Base-by-base conservation (phyloP, 23 tunicate species). In the Halocynthia roretzi region DNA sequence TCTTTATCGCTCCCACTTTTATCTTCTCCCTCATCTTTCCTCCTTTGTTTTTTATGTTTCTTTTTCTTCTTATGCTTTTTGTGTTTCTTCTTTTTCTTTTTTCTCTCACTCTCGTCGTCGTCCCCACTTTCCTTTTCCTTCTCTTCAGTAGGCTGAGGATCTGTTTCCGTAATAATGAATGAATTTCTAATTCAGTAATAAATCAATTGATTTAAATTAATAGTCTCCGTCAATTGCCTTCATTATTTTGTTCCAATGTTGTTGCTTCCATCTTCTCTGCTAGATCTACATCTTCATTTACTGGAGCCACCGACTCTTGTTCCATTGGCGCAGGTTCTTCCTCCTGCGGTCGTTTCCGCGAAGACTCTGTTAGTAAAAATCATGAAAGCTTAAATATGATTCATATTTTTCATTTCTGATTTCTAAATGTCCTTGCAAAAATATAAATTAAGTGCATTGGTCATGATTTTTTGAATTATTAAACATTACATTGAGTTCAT, bases 61-160 rank as follows among this genome's bases (percentile, higher is more conserved):
- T 85, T 90, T 80, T 90, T 85, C 81, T 90, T 90, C 77, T 90
- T 83, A 17, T 85, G 80, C 62, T 90, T 90, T 80, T 90, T 90
- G 51, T 90, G 85, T 67, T 90, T 90, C 81, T 90, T 90, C 76
- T 90, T 85, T 60, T 81, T 90, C 81, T 81, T 85, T 77, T 76
- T 87, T 31, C 44, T 31, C 44, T 31, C 44, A 31, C 44, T 31
- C 19, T 81, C 88, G 12, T 85, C 97, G 53, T 80, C 86, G 6
- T 75, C 68, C 14, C 71, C 84, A 56, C 80, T 81, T 5, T 84
- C 93, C 15, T 56, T 48, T n/a, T 67, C 71, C 70, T 65, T 65
- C 15, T 58, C 63, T 9, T 65, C 70, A 15, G 9, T 15, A 0
- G 70, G 70, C 19, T 65, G 70, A 15, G 70, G 22, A 7, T 63